phyloP scores from a whole-genome alignment of 2,797 vertebrate species.

The Accipiter superciliosus region DNA sequence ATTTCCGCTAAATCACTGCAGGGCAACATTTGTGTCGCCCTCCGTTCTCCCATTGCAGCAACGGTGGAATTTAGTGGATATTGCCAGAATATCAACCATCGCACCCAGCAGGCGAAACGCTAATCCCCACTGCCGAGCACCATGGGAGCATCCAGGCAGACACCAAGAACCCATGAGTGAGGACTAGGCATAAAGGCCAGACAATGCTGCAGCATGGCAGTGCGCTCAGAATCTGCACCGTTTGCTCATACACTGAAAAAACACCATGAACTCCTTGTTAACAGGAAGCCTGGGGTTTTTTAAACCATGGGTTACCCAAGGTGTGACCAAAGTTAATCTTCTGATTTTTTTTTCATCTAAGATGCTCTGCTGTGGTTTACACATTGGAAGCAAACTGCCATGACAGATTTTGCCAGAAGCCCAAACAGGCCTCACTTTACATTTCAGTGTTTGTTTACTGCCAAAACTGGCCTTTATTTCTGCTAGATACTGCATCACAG shows the following conservation, averaged over 20 bases:
- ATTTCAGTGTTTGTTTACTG: not conserved
- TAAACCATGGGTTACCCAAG: not conserved
- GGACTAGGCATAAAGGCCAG: not conserved
- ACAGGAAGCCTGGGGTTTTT: not conserved
- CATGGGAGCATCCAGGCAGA: fast-evolving
- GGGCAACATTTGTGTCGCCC: not conserved
- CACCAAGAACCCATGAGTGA: not conserved
- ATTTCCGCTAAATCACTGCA: not conserved
- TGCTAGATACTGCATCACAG: not conserved
- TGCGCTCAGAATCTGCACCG: not conserved
- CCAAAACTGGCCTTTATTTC: not conserved
- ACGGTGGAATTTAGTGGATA: fast-evolving
- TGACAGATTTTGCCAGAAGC: not conserved
- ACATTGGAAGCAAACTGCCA: not conserved
- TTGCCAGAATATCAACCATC: not conserved
- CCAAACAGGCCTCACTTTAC: not conserved
- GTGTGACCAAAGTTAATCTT: not conserved
- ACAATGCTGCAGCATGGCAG: not conserved
- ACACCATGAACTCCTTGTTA: not conserved
- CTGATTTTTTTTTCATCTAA: not conserved
- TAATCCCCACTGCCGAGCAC: not conserved
- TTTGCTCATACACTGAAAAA: not conserved
- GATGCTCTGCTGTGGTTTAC: not conserved
- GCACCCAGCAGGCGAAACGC: fast-evolving
- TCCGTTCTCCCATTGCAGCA: fast-evolving